Base-by-base conservation (phyloP, 2,797 vertebrate species). In the Hybognathus amarus region DNA sequence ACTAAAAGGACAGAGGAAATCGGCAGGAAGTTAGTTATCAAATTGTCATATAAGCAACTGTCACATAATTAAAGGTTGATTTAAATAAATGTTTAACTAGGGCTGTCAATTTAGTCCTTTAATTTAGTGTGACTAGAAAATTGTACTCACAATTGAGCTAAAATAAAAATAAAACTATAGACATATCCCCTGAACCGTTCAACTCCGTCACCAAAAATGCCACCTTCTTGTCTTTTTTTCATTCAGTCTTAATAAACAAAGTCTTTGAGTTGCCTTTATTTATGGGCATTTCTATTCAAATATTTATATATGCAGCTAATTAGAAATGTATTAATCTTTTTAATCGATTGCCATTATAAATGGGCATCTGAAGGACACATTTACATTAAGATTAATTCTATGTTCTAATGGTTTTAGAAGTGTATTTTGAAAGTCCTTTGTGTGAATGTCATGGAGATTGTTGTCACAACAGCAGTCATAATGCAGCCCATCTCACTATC, bases 391-490 rank as follows among this genome's bases (percentile, higher is more conserved):
- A 56, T 24, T 61, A 61, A 75, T 69, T 56, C 11, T 59, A 42
- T 42, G 36, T n/a, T 33, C n/a, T 24, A 59, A 45, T 30, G 59
- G 59, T 30, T 47, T 69, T 50, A 22, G 27, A 59, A 22, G 27
- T 27, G 11, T 50, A n/a, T 27, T 24, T 30, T 50, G 52, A 38
- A 64, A 45, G n/a, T 40, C 36, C 47, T 70, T 61, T 7, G 20
- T 50, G 40, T 69, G 20, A 30, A 47, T 73, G n/a, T 68, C 52
- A 77, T 74, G 68, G 50, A 33, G 67, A 54, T 70, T 54, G 79
- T 63, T 66, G 61, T 61, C 77, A 85, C 70, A 69, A 81, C 63
- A 61, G 80, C 36, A 18, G 9, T 75, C 56, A 61, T 70, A 77
- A 70, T 50, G 74, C n/a, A n/a, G n/a, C n/a, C n/a, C n/a, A n/a